These are phyloP conservation scores for Berghia stephanieae DNA, from an alignment of 1,140 invertebrate genomes.

Conservation along the genomic window DNA sequence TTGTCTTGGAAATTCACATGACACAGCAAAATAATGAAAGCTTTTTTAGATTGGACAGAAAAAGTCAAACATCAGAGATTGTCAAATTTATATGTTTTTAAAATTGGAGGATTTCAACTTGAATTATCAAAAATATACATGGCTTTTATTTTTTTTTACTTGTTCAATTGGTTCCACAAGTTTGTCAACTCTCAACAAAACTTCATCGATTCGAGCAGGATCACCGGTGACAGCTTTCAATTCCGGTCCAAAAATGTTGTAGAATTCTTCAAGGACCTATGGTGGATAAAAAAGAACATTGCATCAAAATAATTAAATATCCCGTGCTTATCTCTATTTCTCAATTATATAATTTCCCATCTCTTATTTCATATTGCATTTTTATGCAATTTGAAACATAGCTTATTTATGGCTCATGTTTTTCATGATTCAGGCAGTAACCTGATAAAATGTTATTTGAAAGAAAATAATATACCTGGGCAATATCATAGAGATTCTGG, in stretches of 20 bases:
- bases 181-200: constrained; percentile 77
- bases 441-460: too few relatives aligned
- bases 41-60: too few relatives aligned
- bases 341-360: too few relatives aligned
- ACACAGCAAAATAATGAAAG: too few relatives aligned
- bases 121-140: not conserved
- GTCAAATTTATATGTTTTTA: not conserved
- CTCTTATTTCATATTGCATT: too few relatives aligned
- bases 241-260: constrained; percentile 87
- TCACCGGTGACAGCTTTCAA: constrained; percentile 86
- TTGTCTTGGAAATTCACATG: too few relatives aligned
- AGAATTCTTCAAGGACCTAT: constrained; percentile 82
- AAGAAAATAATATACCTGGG: constrained; percentile 69
- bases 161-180: constrained; percentile 78
- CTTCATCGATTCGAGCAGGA: constrained; percentile 83
- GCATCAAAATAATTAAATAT: too few relatives aligned
- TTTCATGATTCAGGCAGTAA: too few relatives aligned
- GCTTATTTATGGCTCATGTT: too few relatives aligned
- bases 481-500: constrained; percentile 78
- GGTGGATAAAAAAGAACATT: too few relatives aligned
- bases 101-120: not conserved
- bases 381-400: too few relatives aligned
- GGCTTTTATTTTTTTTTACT: constrained; percentile 40
- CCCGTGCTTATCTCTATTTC: too few relatives aligned
- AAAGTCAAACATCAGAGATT: not conserved